phyloP scores from a whole-genome alignment of 2,113 vertebrate species.

The Lathamus discolor region DNA sequence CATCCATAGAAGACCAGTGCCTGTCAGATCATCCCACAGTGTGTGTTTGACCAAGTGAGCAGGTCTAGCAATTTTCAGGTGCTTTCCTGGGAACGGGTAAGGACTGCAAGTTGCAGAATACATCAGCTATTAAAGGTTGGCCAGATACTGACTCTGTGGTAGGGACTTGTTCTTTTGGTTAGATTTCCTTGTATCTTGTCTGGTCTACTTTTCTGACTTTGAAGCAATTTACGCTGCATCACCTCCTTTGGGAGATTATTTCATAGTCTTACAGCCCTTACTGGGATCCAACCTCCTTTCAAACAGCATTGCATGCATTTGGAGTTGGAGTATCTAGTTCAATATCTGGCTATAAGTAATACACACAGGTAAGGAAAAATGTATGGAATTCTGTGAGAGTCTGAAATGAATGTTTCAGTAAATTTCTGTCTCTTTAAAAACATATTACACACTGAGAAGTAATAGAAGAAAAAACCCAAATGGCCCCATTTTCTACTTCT shows the following conservation, averaged over 20 bases:
- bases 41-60: background rate
- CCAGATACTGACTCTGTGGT: background rate
- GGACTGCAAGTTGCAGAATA: background rate
- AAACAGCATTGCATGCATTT: background rate
- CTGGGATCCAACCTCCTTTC: background rate
- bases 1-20: background rate
- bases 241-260: background rate
- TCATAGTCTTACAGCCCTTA: background rate
- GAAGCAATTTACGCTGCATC: background rate
- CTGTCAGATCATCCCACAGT: background rate
- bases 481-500: background rate
- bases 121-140: background rate
- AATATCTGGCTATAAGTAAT: background rate
- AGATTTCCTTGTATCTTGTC: background rate
- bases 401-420: background rate
- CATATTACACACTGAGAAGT: background rate
- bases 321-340: background rate
- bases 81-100: background rate
- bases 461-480: background rate
- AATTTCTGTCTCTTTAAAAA: background rate
- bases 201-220: background rate
- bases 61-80: background rate
- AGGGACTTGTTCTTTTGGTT: background rate
- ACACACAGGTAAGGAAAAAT: background rate
- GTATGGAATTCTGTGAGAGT: background rate